These are phyloP conservation scores for Kobus ellipsiprymnus DNA, from an alignment of 2,113 vertebrate genomes.

Conservation along the genomic window DNA sequence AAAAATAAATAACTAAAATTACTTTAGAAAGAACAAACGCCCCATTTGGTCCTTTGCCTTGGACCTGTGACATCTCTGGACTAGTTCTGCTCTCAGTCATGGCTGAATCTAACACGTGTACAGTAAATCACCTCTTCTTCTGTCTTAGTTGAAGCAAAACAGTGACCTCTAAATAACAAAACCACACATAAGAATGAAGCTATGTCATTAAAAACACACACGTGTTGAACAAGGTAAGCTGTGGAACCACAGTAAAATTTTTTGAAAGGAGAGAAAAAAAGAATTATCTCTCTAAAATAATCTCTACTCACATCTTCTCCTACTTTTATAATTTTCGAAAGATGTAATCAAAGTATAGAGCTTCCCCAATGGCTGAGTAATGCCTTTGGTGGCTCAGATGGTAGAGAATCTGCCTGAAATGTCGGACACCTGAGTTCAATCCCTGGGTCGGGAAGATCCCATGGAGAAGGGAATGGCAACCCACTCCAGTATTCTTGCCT, in stretches of 20 bases:
- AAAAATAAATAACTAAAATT: neutral
- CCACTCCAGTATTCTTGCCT: neutral
- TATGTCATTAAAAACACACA: neutral
- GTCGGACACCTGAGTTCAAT: neutral
- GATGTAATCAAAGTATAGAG: neutral
- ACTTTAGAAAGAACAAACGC: neutral
- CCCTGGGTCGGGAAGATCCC: neutral
- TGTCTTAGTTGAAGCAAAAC: neutral
- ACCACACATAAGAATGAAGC: neutral
- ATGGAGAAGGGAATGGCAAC: neutral
- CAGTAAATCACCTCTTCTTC: neutral
- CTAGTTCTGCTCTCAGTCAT: neutral
- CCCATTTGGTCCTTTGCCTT: neutral
- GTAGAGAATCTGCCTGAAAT: neutral
- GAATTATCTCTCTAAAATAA: neutral
- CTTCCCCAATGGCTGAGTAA: neutral
- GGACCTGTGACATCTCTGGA: neutral
- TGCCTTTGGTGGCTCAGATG: neutral
- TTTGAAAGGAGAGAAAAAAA: neutral
- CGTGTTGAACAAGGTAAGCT: neutral
- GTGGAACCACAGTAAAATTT: neutral
- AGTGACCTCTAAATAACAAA: neutral
- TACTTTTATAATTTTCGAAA: neutral
- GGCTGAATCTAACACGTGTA: neutral
- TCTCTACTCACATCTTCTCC: neutral